A percentile compares a stretch with the other conserved stretches of the same genome.
phyloP scores from a whole-genome alignment of 2,888 invertebrate species.

The Meiosimyza platycephala region DNA sequence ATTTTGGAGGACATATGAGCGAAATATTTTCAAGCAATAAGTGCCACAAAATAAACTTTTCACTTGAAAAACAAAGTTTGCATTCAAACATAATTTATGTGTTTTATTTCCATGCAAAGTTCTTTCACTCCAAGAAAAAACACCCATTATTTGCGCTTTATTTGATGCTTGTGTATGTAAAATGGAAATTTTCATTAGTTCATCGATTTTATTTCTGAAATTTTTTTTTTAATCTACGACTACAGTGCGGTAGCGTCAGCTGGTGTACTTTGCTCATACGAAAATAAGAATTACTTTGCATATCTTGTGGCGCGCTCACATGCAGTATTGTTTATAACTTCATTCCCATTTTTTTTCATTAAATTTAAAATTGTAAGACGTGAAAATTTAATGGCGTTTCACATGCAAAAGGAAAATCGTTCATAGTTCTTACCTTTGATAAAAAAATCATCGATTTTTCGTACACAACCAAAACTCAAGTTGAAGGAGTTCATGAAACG shows the following conservation, averaged over 20 bases:
- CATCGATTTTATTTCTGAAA: neutral
- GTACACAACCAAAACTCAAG: too few relatives aligned
- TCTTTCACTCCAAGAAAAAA: neutral
- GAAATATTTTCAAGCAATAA: too few relatives aligned
- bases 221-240: too few relatives aligned
- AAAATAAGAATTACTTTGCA: neutral
- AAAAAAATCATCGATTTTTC: too few relatives aligned
- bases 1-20: too few relatives aligned
- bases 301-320: conserved; percentile 14
- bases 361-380: neutral
- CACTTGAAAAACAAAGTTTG: too few relatives aligned
- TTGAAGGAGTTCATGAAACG: too few relatives aligned
- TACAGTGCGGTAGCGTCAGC: too few relatives aligned
- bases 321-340: conserved; percentile 6
- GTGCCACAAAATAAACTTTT: too few relatives aligned
- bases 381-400: neutral
- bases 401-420: too few relatives aligned
- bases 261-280: too few relatives aligned
- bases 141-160: neutral
- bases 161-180: conserved; percentile 1
- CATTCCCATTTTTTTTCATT: neutral
- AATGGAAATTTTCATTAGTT: conserved; percentile 25
- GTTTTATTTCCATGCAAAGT: neutral
- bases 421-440: too few relatives aligned
- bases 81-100: neutral